Conservation (phyloP, 1,140 invertebrate genomes). For the Venturia canescens region DNA sequence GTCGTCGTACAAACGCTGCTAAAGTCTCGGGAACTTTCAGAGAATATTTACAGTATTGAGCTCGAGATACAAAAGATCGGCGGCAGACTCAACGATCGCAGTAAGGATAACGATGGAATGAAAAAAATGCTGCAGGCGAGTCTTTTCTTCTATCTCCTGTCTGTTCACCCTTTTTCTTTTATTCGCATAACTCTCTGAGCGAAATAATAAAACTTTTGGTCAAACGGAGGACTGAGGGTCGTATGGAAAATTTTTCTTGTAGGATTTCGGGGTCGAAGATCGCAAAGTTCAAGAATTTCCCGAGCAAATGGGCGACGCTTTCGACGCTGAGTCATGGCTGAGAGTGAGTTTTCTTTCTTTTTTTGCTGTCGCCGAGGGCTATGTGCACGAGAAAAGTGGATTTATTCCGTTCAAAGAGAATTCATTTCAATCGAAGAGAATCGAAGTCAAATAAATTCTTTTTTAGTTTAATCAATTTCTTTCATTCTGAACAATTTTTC, state of each 20-base stretch:
- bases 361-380: not conserved
- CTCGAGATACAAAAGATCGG: slow-evolving; percentile 59
- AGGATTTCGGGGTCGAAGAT: slow-evolving; percentile 50
- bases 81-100: slow-evolving; percentile 28
- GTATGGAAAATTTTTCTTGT: slow-evolving; percentile 32
- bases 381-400: slow-evolving; percentile 5
- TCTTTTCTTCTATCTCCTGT: not conserved
- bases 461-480: slow-evolving; percentile 3
- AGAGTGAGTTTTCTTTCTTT: slow-evolving; percentile 56
- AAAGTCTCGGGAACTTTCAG: slow-evolving; percentile 58
- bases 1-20: slow-evolving; percentile 61
- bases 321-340: slow-evolving; percentile 65
- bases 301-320: slow-evolving; percentile 48
- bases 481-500: no score
- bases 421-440: slow-evolving; percentile 18
- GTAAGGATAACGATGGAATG: slow-evolving; percentile 39
- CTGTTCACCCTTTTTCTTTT: not conserved
- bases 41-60: slow-evolving; percentile 61
- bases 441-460: not conserved
- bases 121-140: slow-evolving; percentile 35
- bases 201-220: slow-evolving; percentile 18
- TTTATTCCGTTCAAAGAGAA: not conserved
- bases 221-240: slow-evolving; percentile 2
- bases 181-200: slow-evolving; percentile 2
- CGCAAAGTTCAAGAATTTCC: slow-evolving; percentile 42